Percentiles rank a stretch among this genome's conserved stretches.
phyloP scores from a whole-genome alignment of 1,140 invertebrate species.

The Psix sp. region DNA sequence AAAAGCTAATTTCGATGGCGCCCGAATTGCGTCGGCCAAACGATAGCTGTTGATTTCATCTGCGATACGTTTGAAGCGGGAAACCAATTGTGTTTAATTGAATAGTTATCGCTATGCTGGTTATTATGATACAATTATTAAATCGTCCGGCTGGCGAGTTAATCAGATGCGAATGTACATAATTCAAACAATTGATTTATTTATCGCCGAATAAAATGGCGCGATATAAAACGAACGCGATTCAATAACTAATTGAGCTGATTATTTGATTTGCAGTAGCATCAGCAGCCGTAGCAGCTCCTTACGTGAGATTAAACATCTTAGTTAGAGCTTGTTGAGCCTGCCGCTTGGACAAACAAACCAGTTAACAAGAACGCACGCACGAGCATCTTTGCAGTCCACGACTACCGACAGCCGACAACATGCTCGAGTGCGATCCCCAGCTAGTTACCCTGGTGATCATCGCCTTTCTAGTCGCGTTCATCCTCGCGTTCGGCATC shows the following conservation, averaged over 20 bases:
- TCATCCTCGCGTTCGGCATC: constrained; percentile 96
- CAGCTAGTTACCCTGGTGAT: constrained; percentile 90
- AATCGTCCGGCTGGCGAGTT: not conserved
- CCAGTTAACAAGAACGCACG: constrained; percentile 23
- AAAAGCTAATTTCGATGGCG: too few species aligned
- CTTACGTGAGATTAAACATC: constrained; percentile 33
- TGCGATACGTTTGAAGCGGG: too few species aligned
- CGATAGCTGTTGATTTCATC: too few species aligned
- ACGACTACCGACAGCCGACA: not conserved
- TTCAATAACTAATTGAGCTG: constrained; percentile 39
- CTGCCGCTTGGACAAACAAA: constrained; percentile 31
- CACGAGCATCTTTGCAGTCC: not conserved
- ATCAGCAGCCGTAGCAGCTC: constrained; percentile 17
- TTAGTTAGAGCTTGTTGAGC: constrained; percentile 38
- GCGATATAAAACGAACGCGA: constrained; percentile 12
- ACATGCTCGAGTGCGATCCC: constrained; percentile 76
- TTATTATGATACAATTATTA: too few species aligned
- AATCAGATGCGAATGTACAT: not conserved
- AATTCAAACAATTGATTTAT: constrained; percentile 10
- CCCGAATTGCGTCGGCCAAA: too few species aligned
- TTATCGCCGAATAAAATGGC: not conserved
- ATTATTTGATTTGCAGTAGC: constrained; percentile 53
- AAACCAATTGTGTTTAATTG: too few species aligned
- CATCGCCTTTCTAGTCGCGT: constrained; percentile 95
- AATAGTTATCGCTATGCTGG: too few species aligned